Evolutionary conservation across 1,140 invertebrate genomes (phyloP).

Genomic region (Drosophila rhopaloa): DNA sequence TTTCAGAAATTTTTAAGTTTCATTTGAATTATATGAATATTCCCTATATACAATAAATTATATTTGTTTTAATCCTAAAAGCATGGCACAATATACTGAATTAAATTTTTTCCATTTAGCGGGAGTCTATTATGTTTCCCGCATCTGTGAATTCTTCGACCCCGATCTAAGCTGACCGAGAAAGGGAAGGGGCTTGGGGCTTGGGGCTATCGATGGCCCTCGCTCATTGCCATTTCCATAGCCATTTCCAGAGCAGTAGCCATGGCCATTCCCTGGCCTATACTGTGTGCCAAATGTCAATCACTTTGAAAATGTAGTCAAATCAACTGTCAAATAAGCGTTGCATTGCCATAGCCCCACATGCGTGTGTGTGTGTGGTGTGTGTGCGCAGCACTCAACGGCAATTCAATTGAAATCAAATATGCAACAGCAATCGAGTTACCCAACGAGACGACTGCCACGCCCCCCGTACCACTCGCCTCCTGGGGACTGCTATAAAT

Average conservation of each 20-base stretch:
- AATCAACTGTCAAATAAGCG: constrained; percentile 81
- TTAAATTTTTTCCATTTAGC: neutral
- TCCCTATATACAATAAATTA: too few relatives aligned
- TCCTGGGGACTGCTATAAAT: constrained; percentile 58
- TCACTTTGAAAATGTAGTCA: constrained; percentile 80
- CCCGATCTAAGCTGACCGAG: constrained; percentile 9
- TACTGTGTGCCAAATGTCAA: constrained; percentile 76
- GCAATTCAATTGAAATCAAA: constrained; percentile 82
- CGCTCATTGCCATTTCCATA: constrained; percentile 26
- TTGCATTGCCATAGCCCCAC: constrained; percentile 56
- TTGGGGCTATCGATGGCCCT: neutral
- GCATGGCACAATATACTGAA: too few relatives aligned
- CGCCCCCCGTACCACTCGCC: neutral
- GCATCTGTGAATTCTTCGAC: neutral
- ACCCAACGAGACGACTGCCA: constrained; percentile 56
- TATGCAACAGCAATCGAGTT: constrained; percentile 81
- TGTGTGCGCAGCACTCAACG: constrained; percentile 72
- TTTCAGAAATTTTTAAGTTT: too few relatives aligned
- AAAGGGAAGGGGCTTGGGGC: neutral
- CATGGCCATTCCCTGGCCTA: constrained; percentile 31
- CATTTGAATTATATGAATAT: too few relatives aligned
- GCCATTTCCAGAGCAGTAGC: constrained; percentile 13
- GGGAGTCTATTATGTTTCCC: neutral
- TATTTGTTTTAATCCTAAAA: too few relatives aligned
- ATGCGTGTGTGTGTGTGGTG: constrained; percentile 27